Evolutionary conservation across 2,888 invertebrate species (phyloP).

Genomic region (Acleris laterana): DNA sequence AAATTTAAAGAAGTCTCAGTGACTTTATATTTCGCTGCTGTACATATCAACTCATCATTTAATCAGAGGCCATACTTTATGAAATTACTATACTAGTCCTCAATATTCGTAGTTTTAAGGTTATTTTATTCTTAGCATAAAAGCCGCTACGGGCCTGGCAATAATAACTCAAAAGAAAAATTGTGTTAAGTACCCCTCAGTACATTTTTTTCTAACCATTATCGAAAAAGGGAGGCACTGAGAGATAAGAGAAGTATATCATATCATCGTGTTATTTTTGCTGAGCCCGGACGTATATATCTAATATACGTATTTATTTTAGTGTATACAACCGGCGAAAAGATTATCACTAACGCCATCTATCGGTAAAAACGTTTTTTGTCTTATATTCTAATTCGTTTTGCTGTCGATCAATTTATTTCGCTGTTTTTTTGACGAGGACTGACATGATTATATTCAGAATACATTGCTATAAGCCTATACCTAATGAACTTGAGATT

Average conservation of each 20-base stretch:
- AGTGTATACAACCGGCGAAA: neutral
- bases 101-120: slow-evolving; percentile 31
- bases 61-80: slow-evolving; percentile 69
- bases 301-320: neutral
- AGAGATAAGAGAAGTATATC: too few relatives aligned
- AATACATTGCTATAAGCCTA: neutral
- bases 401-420: neutral
- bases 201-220: too few relatives aligned
- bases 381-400: neutral
- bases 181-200: too few relatives aligned
- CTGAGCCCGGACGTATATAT: too few relatives aligned
- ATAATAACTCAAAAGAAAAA: too few relatives aligned
- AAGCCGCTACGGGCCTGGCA: too few relatives aligned
- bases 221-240: too few relatives aligned
- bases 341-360: slow-evolving; percentile 10
- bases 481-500: neutral
- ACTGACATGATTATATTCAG: neutral
- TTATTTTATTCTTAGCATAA: neutral
- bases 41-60: slow-evolving; percentile 38
- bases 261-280: neutral
- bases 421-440: neutral
- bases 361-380: neutral
- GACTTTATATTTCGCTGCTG: neutral
- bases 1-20: neutral
- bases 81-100: slow-evolving; percentile 64